Evolutionary conservation across 2,888 invertebrate genomes (phyloP).

Genomic region (Gryllus longicercus): DNA sequence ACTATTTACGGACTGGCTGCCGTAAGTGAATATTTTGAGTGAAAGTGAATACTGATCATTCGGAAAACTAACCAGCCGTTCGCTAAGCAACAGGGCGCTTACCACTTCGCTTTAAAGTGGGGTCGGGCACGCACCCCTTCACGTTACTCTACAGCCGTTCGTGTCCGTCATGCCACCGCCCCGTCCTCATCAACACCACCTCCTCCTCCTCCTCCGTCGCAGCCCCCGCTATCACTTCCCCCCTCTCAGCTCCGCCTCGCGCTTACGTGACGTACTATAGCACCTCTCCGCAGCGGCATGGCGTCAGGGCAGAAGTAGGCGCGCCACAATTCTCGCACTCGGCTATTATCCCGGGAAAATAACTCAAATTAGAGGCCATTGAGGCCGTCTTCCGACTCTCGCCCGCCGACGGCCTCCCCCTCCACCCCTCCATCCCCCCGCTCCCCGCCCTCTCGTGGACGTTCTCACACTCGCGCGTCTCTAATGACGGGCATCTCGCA

Average conservation of each 20-base stretch:
- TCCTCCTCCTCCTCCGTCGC: too few species aligned
- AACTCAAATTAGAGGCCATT: slow-evolving; percentile 31
- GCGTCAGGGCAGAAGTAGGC: background rate
- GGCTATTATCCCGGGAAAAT: slow-evolving; percentile 30
- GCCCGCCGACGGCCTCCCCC: background rate
- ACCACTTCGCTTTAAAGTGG: too few species aligned
- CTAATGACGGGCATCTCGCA: slow-evolving; percentile 23
- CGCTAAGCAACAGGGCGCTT: too few species aligned
- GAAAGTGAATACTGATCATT: too few species aligned
- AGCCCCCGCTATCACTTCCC: too few species aligned
- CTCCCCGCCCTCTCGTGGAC: background rate
- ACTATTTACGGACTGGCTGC: too few species aligned
- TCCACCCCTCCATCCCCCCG: background rate
- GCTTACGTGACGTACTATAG: background rate
- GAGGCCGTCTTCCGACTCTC: background rate
- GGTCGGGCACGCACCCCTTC: too few species aligned
- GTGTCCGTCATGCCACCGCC: too few species aligned
- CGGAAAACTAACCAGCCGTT: too few species aligned
- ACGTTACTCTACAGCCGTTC: too few species aligned
- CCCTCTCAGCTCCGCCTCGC: background rate
- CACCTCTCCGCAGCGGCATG: background rate
- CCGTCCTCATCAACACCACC: too few species aligned
- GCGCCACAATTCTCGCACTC: slow-evolving; percentile 11
- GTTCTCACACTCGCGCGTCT: background rate
- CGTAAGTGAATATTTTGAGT: too few species aligned